Conservation (phyloP, 2,113 vertebrate species). For the Sclerurus mexicanus region DNA sequence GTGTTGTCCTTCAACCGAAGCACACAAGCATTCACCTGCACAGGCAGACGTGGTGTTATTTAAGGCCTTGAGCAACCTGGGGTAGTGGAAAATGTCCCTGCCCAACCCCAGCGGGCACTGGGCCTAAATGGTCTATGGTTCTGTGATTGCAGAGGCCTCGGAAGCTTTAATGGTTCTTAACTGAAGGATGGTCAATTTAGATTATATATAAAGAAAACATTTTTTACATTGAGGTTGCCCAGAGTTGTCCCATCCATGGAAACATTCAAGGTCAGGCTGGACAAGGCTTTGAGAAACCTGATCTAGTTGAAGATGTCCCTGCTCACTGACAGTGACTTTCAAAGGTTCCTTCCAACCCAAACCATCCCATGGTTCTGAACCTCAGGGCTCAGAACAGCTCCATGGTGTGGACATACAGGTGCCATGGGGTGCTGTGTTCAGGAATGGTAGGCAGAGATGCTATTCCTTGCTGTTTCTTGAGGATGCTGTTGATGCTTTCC, state of each 20-base stretch:
- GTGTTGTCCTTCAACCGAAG: background rate
- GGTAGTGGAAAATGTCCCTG: background rate
- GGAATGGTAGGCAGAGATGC: background rate
- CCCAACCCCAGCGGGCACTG: background rate
- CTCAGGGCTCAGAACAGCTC: background rate
- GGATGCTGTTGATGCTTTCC: background rate
- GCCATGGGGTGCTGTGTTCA: background rate
- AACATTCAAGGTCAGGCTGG: background rate
- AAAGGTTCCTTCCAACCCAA: background rate
- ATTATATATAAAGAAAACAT: background rate
- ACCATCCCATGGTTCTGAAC: background rate
- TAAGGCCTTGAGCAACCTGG: background rate
- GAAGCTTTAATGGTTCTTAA: background rate
- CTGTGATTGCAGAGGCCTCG: background rate
- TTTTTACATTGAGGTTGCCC: too few relatives aligned
- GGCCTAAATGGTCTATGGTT: too few relatives aligned
- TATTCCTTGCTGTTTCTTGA: background rate
- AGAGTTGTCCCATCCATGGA: background rate
- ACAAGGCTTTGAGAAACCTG: background rate
- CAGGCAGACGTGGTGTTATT: background rate
- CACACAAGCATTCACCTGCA: background rate
- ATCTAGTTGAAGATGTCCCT: background rate
- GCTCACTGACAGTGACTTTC: background rate
- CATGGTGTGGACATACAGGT: accelerated
- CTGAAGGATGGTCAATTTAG: background rate